Percentiles rank a stretch among this genome's conserved stretches.
Conservation (phyloP, 2,888 invertebrate species). For the Amorpha juglandis region DNA sequence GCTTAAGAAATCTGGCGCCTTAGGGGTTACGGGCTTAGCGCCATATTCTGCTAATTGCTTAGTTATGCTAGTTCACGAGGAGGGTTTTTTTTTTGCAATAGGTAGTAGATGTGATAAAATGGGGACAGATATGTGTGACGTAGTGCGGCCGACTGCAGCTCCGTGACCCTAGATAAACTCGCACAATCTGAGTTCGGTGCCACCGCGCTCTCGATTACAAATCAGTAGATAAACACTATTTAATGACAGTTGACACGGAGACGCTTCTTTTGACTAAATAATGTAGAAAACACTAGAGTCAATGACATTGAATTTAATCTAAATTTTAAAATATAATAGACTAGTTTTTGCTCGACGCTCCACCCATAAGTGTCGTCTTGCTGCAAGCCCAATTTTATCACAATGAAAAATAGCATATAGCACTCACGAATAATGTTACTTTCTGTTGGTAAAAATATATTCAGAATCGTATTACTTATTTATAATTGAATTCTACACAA, state of each 20-base stretch:
- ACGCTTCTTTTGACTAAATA: constrained; percentile 36
- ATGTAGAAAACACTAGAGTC: constrained; percentile 43
- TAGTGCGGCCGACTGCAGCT: constrained; percentile 30
- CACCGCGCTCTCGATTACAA: constrained; percentile 58
- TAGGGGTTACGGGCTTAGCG: too few species aligned
- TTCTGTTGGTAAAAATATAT: too few species aligned
- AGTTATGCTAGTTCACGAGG: too few species aligned
- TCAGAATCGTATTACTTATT: too few species aligned
- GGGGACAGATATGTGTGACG: constrained; percentile 31
- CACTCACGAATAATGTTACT: too few species aligned
- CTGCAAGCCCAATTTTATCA: too few species aligned
- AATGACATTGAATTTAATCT: constrained; percentile 46
- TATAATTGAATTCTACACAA: background rate
- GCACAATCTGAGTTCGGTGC: constrained; percentile 65
- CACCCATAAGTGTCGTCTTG: too few species aligned
- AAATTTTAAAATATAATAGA: too few species aligned
- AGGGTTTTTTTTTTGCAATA: background rate
- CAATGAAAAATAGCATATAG: too few species aligned
- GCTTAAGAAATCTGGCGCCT: too few species aligned
- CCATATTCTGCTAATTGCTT: too few species aligned
- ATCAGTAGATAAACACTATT: constrained; percentile 50
- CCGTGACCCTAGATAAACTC: constrained; percentile 73
- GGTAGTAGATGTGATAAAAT: constrained; percentile 27
- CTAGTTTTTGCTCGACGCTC: too few species aligned
- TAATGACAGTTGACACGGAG: constrained; percentile 27